Evolutionary conservation across 2,113 vertebrate species (phyloP), one percentile per base, ranked within the genome.

Genomic region (Narcine bancroftii): DNA sequence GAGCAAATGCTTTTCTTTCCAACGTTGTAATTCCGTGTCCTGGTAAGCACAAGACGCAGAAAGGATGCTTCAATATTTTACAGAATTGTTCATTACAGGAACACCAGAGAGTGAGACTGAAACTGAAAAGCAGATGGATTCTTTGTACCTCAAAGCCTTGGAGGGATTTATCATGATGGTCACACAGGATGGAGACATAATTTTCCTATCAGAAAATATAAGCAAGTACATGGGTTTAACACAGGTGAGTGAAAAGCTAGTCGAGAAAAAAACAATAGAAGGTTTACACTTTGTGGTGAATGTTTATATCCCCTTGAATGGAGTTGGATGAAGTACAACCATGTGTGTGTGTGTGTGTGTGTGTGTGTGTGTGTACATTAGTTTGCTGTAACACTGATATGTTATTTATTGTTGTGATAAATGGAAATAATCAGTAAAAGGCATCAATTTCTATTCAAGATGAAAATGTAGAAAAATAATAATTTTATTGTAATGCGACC

Each of bases 171-270:
- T 99, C 92, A 96, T 97, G 0, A 97, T 99, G 89, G 95, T 99
- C 93, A 98, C 98, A 92, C 96, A 97, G 72, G 96, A 98, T 79
- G 98, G 98, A 63, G 97, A 99, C 95, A 97, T 99, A 95, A 97
- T 99, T 95, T 99, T 97, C 94, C 94, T 99, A 92, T 99, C 98
- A 0, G 97, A 98, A 93, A 99, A 99, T 79, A 96, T 99, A 95
- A 97, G 95, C 96, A 97, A 97, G 93, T 97, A 97, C 93, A 97
- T 99, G 97, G 98, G 98, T 92, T 96, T 99, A 92, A 97, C 97
- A 19, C 98, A 99, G 97, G 98, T 99, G 94, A 94, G n/a, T 50
- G 65, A 7, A 47, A 11, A 47, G 6, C 33, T 87, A 60, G 4
- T 81, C 11, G 7, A 33, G 26, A 53, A 53, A 33, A 19, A 56